phyloP scores from a whole-genome alignment of 2,797 vertebrate species.

The Vipera ursinii region DNA sequence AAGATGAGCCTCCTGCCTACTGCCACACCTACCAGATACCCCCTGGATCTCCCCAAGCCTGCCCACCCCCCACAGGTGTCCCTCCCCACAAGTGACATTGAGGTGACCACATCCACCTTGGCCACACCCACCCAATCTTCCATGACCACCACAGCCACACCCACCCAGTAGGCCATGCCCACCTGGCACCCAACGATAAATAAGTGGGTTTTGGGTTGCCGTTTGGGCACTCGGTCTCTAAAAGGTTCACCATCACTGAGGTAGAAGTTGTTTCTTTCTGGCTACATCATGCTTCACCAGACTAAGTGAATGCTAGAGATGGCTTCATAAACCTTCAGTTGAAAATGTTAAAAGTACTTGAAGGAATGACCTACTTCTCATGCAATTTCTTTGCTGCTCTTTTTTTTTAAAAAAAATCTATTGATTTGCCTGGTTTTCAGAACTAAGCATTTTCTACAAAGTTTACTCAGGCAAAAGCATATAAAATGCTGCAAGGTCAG shows the following conservation, averaged over 20 bases:
- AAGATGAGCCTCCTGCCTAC: no score
- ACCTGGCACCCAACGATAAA: no score
- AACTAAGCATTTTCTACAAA: slow-evolving; percentile 18
- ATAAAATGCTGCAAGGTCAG: slow-evolving; percentile 25
- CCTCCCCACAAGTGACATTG: no score
- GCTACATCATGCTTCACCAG: neutral
- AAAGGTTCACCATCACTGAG: no score
- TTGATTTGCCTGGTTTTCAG: slow-evolving; percentile 17
- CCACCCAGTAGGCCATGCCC: no score
- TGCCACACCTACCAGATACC: no score
- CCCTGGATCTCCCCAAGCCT: no score
- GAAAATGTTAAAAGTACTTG: neutral
- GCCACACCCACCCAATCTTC: neutral
- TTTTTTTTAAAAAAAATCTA: slow-evolving; percentile 4
- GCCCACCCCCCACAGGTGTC: no score
- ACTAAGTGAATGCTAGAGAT: neutral
- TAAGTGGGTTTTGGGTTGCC: no score
- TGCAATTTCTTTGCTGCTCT: slow-evolving; percentile 7
- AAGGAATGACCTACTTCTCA: slow-evolving; percentile 5
- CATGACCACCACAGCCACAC: no score
- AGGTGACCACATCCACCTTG: neutral
- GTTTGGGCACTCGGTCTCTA: no score
- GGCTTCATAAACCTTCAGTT: neutral
- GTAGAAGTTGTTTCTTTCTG: neutral
- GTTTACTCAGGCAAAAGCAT: slow-evolving; percentile 28